These are phyloP conservation scores for Pocillopora damicornis DNA, from an alignment of 64 coral and sea anemone species.

Conservation along the genomic window DNA sequence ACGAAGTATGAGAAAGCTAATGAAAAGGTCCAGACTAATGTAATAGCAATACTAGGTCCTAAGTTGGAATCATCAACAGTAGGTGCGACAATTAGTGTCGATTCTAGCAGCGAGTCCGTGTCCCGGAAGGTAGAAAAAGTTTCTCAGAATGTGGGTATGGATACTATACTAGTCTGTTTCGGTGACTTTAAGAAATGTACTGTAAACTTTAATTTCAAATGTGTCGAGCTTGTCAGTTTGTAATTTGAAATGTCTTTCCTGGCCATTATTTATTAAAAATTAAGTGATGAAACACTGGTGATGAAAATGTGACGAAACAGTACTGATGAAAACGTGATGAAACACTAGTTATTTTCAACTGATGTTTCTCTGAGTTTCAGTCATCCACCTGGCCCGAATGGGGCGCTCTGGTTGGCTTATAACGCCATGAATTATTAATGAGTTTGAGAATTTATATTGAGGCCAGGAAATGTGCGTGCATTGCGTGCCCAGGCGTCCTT, in stretches of 20 bases:
- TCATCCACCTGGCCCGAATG: too few relatives aligned
- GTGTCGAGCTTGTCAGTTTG: background rate
- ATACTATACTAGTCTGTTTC: too few relatives aligned
- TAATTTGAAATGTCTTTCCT: too few relatives aligned
- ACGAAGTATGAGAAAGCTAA: background rate
- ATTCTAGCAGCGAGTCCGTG: background rate
- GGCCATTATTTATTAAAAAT: constrained; percentile 15
- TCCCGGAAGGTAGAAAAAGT: too few relatives aligned
- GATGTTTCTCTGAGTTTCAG: background rate
- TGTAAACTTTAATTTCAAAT: constrained; percentile 47
- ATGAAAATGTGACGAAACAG: constrained; percentile 25
- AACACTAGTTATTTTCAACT: constrained; percentile 16
- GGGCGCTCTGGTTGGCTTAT: too few relatives aligned
- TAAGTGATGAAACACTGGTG: constrained; percentile 17
- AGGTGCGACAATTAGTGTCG: background rate
- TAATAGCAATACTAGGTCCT: constrained; percentile 24
- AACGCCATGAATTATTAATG: too few relatives aligned
- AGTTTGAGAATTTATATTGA: too few relatives aligned
- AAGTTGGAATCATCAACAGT: constrained; percentile 30
- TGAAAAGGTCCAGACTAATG: constrained; percentile 14
- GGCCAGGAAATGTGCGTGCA: too few relatives aligned
- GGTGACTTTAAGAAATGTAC: background rate
- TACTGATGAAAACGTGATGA: constrained; percentile 22
- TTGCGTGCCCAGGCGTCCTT: too few relatives aligned
- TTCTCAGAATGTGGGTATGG: too few relatives aligned